Percentiles rank a stretch among this genome's conserved stretches.
phyloP scores from a whole-genome alignment of 2,888 invertebrate genomes.

The Ceriagrion tenellum region DNA sequence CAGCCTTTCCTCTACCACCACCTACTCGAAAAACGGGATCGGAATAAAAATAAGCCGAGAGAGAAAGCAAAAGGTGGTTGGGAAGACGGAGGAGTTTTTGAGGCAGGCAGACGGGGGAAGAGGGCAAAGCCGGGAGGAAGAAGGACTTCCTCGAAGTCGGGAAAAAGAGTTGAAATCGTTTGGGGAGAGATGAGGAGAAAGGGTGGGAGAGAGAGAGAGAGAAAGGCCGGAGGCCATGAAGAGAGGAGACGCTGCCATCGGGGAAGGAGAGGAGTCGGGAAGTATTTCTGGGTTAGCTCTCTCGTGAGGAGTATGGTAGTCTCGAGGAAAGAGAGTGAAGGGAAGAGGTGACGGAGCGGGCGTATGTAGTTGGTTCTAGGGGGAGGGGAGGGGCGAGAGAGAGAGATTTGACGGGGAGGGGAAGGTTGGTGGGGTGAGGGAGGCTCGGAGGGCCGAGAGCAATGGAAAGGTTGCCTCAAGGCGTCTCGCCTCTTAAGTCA shows the following conservation, averaged over 20 bases:
- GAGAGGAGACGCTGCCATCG: background rate
- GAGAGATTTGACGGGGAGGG: too few relatives aligned
- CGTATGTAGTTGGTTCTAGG: background rate
- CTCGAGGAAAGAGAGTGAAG: background rate
- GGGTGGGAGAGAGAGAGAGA: background rate
- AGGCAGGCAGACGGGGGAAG: background rate
- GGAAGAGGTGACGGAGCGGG: background rate
- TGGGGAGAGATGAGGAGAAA: background rate
- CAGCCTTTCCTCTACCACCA: background rate
- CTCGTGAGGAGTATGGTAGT: background rate
- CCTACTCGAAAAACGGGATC: slow-evolving; percentile 13
- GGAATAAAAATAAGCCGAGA: slow-evolving; percentile 11
- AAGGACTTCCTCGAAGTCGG: background rate
- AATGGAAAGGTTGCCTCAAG: slow-evolving; percentile 44
- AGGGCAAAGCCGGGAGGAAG: background rate
- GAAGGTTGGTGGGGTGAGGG: too few relatives aligned
- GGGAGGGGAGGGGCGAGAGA: too few relatives aligned
- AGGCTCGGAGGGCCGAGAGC: background rate
- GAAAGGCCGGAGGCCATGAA: slow-evolving; percentile 17
- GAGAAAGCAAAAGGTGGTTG: slow-evolving; percentile 7
- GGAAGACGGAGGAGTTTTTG: slow-evolving; percentile 1
- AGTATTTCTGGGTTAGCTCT: slow-evolving; percentile 35
- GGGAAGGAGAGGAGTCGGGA: background rate
- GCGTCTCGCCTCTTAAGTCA: slow-evolving; percentile 66
- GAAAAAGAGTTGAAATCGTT: background rate